A percentile compares a stretch with the other conserved stretches of the same genome.
Evolutionary conservation across 2,888 invertebrate genomes (phyloP).

Genomic region (Schrankia costaestrigalis): DNA sequence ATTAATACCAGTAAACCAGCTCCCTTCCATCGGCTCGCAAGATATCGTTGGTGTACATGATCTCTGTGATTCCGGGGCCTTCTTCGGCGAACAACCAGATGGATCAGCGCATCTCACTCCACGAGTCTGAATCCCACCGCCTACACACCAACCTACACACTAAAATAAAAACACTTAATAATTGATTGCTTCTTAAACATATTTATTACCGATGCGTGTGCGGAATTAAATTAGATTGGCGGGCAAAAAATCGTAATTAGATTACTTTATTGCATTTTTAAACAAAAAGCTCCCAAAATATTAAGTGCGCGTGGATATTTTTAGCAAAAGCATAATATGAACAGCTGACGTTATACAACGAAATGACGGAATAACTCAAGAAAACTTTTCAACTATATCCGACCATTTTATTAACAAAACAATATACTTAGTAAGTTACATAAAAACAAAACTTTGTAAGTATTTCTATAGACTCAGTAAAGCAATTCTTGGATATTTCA

Average conservation of each 20-base stretch:
- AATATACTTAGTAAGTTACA: too few relatives aligned
- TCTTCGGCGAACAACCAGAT: constrained; percentile 80
- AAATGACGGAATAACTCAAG: too few relatives aligned
- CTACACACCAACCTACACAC: constrained; percentile 88
- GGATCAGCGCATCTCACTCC: constrained; percentile 86
- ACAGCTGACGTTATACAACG: too few relatives aligned
- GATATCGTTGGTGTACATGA: constrained; percentile 83
- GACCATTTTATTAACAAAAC: background rate
- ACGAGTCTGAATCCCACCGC: constrained; percentile 86
- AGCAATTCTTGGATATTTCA: too few relatives aligned
- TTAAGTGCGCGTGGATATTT: too few relatives aligned
- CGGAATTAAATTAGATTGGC: too few relatives aligned
- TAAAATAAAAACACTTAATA: constrained; percentile 36
- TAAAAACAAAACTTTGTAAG: too few relatives aligned
- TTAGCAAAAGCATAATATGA: too few relatives aligned
- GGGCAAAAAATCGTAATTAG: too few relatives aligned
- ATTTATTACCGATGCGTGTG: background rate
- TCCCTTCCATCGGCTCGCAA: constrained; percentile 84
- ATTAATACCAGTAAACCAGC: constrained; percentile 92
- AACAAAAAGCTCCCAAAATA: too few relatives aligned
- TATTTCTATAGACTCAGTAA: too few relatives aligned
- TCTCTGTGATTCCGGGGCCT: constrained; percentile 80
- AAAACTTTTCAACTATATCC: background rate
- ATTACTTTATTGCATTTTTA: too few relatives aligned
- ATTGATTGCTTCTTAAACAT: background rate